phyloP scores from a whole-genome alignment of 1,140 invertebrate genomes.

The Drosophila bipectinata region DNA sequence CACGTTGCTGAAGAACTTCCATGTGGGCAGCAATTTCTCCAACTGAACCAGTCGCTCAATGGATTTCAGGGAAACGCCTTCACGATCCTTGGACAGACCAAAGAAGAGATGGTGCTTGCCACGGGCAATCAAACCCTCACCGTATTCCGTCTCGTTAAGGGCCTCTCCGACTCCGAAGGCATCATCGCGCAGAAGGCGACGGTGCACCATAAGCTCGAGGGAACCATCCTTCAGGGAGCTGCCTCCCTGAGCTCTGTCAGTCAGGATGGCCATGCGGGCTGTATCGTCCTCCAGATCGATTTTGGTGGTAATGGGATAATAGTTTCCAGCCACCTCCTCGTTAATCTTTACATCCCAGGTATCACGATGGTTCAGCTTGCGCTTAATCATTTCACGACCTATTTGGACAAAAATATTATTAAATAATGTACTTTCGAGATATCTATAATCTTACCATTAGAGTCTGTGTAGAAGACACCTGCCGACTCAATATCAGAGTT shows the following conservation, averaged over 20 bases:
- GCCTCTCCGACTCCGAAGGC: slow-evolving; percentile 97
- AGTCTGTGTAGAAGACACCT: slow-evolving; percentile 94
- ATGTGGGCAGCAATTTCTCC: slow-evolving; percentile 67
- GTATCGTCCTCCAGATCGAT: slow-evolving; percentile 87
- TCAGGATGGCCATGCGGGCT: slow-evolving; percentile 88
- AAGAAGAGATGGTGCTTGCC: slow-evolving; percentile 89
- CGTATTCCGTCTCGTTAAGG: slow-evolving; percentile 93
- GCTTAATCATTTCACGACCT: slow-evolving; percentile 92
- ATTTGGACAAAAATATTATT: background rate
- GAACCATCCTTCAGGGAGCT: slow-evolving; percentile 90
- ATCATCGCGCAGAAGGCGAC: slow-evolving; percentile 94
- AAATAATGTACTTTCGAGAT: too few relatives aligned
- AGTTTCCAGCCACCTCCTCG: slow-evolving; percentile 89
- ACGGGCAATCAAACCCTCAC: slow-evolving; percentile 90
- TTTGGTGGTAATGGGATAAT: slow-evolving; percentile 95
- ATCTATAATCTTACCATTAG: slow-evolving; percentile 86
- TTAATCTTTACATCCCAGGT: slow-evolving; percentile 59
- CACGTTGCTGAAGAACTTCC: slow-evolving; percentile 79
- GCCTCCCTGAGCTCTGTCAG: slow-evolving; percentile 95
- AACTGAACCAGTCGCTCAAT: slow-evolving; percentile 65
- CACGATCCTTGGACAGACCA: slow-evolving; percentile 84
- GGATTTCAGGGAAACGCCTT: slow-evolving; percentile 46
- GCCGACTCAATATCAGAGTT: slow-evolving; percentile 87
- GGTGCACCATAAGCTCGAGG: slow-evolving; percentile 93
- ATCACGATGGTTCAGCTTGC: slow-evolving; percentile 89